Evolutionary conservation across 1,140 invertebrate genomes (phyloP).

Genomic region (Musca vetustissima): DNA sequence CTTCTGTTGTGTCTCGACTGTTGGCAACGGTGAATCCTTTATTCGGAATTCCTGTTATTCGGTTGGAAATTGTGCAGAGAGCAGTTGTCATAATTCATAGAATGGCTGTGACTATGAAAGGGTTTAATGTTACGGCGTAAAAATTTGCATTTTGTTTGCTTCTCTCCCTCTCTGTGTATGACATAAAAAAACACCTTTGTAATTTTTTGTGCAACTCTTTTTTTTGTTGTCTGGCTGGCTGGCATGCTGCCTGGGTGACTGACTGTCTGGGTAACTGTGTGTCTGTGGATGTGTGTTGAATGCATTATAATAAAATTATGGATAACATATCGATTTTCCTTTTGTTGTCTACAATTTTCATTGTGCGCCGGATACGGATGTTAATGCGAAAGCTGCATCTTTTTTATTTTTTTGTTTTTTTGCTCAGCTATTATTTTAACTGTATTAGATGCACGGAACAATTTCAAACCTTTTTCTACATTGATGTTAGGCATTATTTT

Average conservation of each 20-base stretch:
- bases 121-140: slow-evolving; percentile 22
- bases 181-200: slow-evolving; percentile 12
- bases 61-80: background rate
- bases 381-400: slow-evolving; percentile 13
- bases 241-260: too few relatives aligned
- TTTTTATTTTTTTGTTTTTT: background rate
- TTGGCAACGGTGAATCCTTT: background rate
- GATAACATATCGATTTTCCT: slow-evolving; percentile 14
- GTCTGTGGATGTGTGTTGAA: too few relatives aligned
- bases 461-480: background rate
- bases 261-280: too few relatives aligned
- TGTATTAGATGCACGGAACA: too few relatives aligned
- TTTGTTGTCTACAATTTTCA: background rate
- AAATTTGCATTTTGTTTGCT: slow-evolving; percentile 23
- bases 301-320: slow-evolving; percentile 11
- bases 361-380: slow-evolving; percentile 9
- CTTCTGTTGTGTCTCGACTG: background rate
- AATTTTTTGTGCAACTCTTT: slow-evolving; percentile 16
- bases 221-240: background rate
- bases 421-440: background rate
- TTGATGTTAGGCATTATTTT: background rate
- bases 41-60: background rate
- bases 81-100: too few relatives aligned
- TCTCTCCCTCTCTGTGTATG: too few relatives aligned
- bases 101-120: slow-evolving; percentile 6